A percentile compares a stretch with the other conserved stretches of the same genome.
Evolutionary conservation across 2,113 vertebrate species (phyloP).

Genomic region (Abramis brama): DNA sequence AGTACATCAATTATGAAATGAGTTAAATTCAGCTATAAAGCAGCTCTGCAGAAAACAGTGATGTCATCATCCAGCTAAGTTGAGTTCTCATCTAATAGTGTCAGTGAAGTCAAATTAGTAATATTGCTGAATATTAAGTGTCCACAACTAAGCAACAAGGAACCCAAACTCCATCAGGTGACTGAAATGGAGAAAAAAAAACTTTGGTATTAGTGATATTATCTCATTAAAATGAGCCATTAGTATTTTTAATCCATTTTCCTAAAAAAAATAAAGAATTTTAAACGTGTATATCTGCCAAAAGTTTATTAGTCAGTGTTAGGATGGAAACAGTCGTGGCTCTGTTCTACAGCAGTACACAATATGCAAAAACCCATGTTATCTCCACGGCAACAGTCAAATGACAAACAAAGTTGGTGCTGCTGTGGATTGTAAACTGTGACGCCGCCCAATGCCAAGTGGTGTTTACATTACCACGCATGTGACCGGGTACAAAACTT

Average conservation of each 20-base stretch:
- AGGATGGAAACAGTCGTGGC: neutral
- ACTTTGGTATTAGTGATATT: too few species aligned
- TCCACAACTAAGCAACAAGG: too few species aligned
- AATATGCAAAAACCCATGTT: neutral
- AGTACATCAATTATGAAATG: too few species aligned
- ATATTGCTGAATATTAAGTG: too few species aligned
- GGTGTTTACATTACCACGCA: neutral
- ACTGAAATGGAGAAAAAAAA: too few species aligned
- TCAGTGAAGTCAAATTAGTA: too few species aligned
- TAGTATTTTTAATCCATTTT: neutral
- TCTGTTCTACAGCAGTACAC: neutral
- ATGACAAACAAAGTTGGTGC: conserved; percentile 26
- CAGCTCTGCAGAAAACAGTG: too few species aligned
- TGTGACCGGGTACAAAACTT: neutral
- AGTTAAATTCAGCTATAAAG: too few species aligned
- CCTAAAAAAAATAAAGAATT: neutral
- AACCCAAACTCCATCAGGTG: too few species aligned
- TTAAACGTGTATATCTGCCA: neutral
- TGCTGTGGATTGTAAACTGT: neutral
- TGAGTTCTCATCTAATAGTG: too few species aligned
- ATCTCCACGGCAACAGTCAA: conserved; percentile 52
- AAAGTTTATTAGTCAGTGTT: neutral
- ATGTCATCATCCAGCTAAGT: too few species aligned
- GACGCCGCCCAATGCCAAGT: neutral
- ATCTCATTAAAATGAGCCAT: neutral